A percentile compares a stretch with the other conserved stretches of the same genome.
These are phyloP conservation scores for Stomatorhinus walkeri DNA, from an alignment of 2,797 vertebrate genomes.

Conservation along the genomic window DNA sequence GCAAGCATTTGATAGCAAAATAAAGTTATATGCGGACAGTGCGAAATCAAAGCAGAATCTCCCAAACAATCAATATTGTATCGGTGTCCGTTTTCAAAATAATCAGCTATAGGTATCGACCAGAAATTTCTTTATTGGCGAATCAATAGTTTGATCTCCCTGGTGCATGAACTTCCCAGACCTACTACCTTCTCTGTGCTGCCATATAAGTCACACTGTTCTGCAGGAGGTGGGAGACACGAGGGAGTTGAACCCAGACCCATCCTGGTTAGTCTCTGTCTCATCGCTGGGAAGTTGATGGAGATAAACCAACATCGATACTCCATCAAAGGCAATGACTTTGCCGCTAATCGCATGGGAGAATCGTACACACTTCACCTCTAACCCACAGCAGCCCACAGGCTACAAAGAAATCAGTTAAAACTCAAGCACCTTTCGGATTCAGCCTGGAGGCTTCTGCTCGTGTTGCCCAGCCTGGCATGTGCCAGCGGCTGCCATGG, in stretches of 20 bases:
- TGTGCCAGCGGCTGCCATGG: constrained; percentile 10
- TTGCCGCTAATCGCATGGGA: neutral
- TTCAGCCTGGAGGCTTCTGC: neutral
- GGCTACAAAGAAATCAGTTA: constrained; percentile 32
- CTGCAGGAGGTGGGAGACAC: constrained; percentile 11
- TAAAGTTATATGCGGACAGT: neutral
- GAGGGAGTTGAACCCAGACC: neutral
- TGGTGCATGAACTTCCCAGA: neutral
- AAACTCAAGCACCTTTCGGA: constrained; percentile 22
- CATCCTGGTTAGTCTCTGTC: neutral
- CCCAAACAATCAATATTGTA: neutral
- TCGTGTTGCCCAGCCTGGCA: neutral
- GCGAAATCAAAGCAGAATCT: neutral
- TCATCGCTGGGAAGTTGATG: neutral
- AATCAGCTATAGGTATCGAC: neutral
- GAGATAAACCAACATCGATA: neutral
- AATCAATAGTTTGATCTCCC: neutral
- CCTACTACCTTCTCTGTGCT: neutral
- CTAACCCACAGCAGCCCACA: constrained; percentile 26
- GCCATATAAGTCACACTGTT: constrained; percentile 26
- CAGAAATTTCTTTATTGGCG: neutral
- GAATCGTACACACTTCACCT: neutral
- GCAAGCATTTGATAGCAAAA: neutral
- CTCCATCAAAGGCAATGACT: neutral
- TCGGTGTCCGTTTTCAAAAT: neutral